Evolutionary conservation across 2,797 vertebrate species (phyloP), one percentile per base, ranked within the genome.

Genomic region (Toxotes lorentzi): DNA sequence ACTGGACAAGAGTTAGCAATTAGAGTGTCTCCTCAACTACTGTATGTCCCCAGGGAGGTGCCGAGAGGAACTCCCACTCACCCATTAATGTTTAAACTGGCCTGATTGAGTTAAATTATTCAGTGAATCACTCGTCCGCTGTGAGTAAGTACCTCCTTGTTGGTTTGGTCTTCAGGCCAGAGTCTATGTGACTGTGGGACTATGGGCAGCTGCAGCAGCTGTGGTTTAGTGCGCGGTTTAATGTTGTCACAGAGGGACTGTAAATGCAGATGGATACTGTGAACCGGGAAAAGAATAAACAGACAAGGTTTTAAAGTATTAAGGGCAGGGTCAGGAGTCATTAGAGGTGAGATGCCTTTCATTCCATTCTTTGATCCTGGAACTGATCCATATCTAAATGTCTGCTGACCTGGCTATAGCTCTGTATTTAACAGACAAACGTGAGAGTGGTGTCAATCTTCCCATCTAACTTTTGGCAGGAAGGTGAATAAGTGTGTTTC

Each of bases 81-180:
- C 79, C 83, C 73, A 90, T 92, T 84, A 92, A 93, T 93, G 88
- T 93, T 94, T 95, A 89, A 92, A 89, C 85, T 78, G 73, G 79
- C 82, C 69, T 84, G 86, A 90, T 86, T 89, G 82, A 85, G 82
- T 80, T 94, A 77, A 92, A 95, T 95, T 88, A 94, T 95, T 94
- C 85, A 95, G 73, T 48, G 70, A 85, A 84, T 91, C 74, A 67
- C 87, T 88, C 59, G 5, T 82, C 70, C 78, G 78, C 74, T 71
- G 38, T 69, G 79, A 72, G 58, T 71, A 80, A 83, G 81, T 78
- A 86, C 72, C 73, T 84, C 27, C 73, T 76, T 76, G 77, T 85
- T 82, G 80, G 73, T 85, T 76, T 65, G 75, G 73, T 70, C 72
- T 70, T 65, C 21, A 47, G 63, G 74, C 43, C 78, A 40, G 57